These are phyloP conservation scores for Remorina albescens DNA, from an alignment of 2,797 vertebrate genomes.

Conservation along the genomic window DNA sequence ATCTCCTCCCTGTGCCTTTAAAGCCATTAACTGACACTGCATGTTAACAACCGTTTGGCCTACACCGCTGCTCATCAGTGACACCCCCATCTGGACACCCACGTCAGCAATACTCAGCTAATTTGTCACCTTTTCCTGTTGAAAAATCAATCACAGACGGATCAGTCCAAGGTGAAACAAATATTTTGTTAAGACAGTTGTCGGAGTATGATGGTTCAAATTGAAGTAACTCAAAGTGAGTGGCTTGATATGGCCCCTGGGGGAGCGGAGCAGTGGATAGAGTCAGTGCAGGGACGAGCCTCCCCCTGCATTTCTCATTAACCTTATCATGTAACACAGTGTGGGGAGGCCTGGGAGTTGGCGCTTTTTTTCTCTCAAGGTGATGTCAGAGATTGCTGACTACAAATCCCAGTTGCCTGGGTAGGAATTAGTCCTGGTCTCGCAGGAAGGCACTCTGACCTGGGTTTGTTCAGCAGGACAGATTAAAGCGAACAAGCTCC, in stretches of 20 bases:
- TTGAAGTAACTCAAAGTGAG: slow-evolving; percentile 50
- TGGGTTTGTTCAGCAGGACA: slow-evolving; percentile 50
- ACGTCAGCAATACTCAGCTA: slow-evolving; percentile 38
- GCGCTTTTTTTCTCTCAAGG: slow-evolving; percentile 58
- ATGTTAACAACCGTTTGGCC: slow-evolving; percentile 53
- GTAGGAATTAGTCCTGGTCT: slow-evolving; percentile 62
- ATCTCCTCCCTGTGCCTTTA: slow-evolving; percentile 53
- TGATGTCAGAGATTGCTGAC: slow-evolving; percentile 77
- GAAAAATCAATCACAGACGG: slow-evolving; percentile 33
- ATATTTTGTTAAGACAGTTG: slow-evolving; percentile 28
- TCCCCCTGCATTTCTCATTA: slow-evolving; percentile 72
- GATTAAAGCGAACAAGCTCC: slow-evolving; percentile 60
- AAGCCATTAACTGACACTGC: slow-evolving; percentile 63
- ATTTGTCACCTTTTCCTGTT: slow-evolving; percentile 38
- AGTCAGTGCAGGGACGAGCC: slow-evolving; percentile 19
- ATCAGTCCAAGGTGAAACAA: not conserved
- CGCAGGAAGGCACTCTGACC: slow-evolving; percentile 69
- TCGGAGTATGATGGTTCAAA: slow-evolving; percentile 35
- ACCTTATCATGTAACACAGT: slow-evolving; percentile 66
- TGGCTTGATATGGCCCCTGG: slow-evolving; percentile 32
- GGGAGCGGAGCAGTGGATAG: slow-evolving; percentile 9
- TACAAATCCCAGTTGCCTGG: slow-evolving; percentile 74
- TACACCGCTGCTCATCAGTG: slow-evolving; percentile 53
- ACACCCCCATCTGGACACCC: slow-evolving; percentile 56
- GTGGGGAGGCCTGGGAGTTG: slow-evolving; percentile 51